Evolutionary conservation across 2,113 vertebrate species (phyloP).

Genomic region (Elanoides forficatus): DNA sequence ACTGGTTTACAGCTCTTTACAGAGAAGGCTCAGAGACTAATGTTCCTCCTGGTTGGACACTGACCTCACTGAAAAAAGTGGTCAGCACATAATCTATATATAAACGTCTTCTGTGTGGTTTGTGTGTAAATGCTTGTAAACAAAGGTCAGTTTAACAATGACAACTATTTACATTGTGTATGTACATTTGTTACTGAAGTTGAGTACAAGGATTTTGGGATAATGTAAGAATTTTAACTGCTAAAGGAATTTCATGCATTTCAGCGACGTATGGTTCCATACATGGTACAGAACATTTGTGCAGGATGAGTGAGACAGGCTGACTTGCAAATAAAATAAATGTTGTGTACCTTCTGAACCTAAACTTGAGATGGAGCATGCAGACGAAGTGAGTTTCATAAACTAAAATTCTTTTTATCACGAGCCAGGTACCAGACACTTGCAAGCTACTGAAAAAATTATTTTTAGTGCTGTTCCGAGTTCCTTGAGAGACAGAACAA

Average conservation of each 20-base stretch:
- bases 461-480: background rate
- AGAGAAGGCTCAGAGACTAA: background rate
- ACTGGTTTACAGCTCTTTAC: background rate
- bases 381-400: background rate
- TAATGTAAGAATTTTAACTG: background rate
- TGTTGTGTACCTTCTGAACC: background rate
- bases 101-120: background rate
- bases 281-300: background rate
- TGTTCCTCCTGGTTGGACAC: background rate
- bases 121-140: background rate
- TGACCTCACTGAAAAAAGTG: background rate
- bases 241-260: background rate
- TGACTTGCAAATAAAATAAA: background rate
- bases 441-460: background rate
- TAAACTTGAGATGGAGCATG: background rate
- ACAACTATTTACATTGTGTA: rapidly evolving
- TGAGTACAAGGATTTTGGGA: background rate
- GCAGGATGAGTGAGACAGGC: background rate
- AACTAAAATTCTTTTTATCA: background rate
- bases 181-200: background rate
- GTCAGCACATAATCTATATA: background rate
- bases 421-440: background rate
- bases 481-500: background rate
- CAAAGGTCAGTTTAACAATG: background rate
- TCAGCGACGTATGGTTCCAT: background rate